Base-by-base conservation (phyloP, 2,797 vertebrate species). In the Cuculus canorus region DNA sequence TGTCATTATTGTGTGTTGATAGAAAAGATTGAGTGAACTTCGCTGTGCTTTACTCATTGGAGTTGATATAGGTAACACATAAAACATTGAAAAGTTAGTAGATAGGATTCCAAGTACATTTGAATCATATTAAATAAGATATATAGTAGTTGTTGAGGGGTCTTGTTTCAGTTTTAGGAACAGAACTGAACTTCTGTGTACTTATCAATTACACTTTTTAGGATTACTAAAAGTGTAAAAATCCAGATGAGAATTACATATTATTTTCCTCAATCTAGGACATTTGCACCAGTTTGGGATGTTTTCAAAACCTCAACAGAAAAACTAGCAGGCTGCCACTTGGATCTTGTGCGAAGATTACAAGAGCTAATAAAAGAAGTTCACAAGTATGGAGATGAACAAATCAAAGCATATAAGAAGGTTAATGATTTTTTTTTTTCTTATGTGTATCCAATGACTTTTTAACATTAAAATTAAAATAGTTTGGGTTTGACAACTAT, bases 291-390 rank as follows among this genome's bases (percentile, higher is more conserved):
- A 13, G 98, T 99, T 71, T 99, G 99, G 99, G 99, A 99, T 68
- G 98, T 99, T 81, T 99, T 99, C 96, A 99, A 99, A 98, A 98
- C 97, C 47, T 99, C 99, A 47, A 99, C 99, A 33, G 99, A 99
- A 97, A 99, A 99, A 96, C 97, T 99, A 97, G 99, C 99, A 92
- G 97, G 96, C 87, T 99, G 99, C 98, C 99, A 99, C 97, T 98
- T 99, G 98, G 99, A 99, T 86, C 98, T 99, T 43, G 98, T 99
- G 93, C 98, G 98, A 95, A 99, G 99, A 93, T 98, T 99, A 64
- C 99, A 99, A 91, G 99, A 99, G 30, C 98, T 99, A 89, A 99
- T 99, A 97, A 99, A 99, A 95, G 99, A 99, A 95, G 99, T 99
- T 82, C 99, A 99, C 93, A 99, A 99, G 91, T 99, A 99, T 82